Percentiles rank a stretch among this genome's conserved stretches.
These are phyloP conservation scores for Icerya purchasi DNA, from an alignment of 2,888 invertebrate genomes.

Conservation along the genomic window DNA sequence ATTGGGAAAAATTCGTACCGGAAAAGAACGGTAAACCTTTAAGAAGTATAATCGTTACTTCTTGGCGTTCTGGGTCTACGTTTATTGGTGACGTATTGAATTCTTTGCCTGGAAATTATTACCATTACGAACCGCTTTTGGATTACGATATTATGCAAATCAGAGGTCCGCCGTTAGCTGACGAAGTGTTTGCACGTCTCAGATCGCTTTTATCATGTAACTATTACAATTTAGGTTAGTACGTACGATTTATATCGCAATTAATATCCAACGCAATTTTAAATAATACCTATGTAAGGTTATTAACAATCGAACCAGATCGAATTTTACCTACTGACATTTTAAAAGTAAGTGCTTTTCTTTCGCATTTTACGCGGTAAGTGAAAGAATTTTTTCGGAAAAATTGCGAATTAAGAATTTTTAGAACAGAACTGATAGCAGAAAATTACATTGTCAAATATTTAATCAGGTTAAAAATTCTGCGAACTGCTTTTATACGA, in stretches of 20 bases:
- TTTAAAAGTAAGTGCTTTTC: too few relatives aligned
- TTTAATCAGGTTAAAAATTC: too few relatives aligned
- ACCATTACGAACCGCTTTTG: constrained; percentile 73
- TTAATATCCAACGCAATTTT: constrained; percentile 2
- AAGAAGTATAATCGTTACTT: constrained; percentile 58
- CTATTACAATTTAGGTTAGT: constrained; percentile 40
- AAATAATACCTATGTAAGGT: neutral
- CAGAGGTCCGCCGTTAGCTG: constrained; percentile 46
- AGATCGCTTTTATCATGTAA: constrained; percentile 55
- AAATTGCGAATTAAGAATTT: too few relatives aligned
- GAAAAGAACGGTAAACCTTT: constrained; percentile 49
- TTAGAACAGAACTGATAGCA: too few relatives aligned
- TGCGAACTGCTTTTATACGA: too few relatives aligned
- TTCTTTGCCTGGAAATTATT: constrained; percentile 64
- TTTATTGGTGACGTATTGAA: constrained; percentile 69
- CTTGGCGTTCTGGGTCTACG: constrained; percentile 77
- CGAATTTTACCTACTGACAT: too few relatives aligned
- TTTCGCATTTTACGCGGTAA: too few relatives aligned
- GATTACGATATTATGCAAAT: constrained; percentile 65
- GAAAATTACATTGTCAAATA: too few relatives aligned
- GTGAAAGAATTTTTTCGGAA: too few relatives aligned
- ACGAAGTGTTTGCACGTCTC: constrained; percentile 41
- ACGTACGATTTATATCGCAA: neutral
- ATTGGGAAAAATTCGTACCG: constrained; percentile 42
- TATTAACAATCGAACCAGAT: too few relatives aligned